Evolutionary conservation across 2,888 invertebrate species (phyloP), one percentile per base, ranked within the genome.

Genomic region (Tipula vernalis): DNA sequence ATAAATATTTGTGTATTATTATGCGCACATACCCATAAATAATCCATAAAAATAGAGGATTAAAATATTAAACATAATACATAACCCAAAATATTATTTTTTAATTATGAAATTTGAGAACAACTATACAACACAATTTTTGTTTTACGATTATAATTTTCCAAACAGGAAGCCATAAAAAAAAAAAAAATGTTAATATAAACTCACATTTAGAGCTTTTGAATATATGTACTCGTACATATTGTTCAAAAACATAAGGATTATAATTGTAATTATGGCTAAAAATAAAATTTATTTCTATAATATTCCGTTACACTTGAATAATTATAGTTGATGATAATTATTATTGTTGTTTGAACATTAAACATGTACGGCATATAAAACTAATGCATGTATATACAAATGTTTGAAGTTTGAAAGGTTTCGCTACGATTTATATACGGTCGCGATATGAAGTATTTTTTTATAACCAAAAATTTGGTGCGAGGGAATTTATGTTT

Each of bases 91-190:
- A 28, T 28, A 28, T 1, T 28, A 28, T 71, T 28, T 71, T 71
- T 71, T 71, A 71, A 71, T 71, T 71, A 71, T 71, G 71, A 71
- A 71, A 71, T 71, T 71, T 71, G 71, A 71, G 71, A 71, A 71
- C 28, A 28, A 1, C 28, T 28, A 28, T 71, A 15, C 5, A 15
- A 51, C 51, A 51, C 28, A 28, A 28, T 28, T 28, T 28, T 28
- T 1, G 15, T 71, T 71, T 71, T 71, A 71, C 8, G 28, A 71
- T 71, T 71, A 71, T 28, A 71, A 71, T 71, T 71, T 28, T 71
- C 2, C 18, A 71, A 71, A 71, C 28, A 18, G 71, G 71, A 71
- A 71, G 71, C 71, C 71, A 71, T 71, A 71, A 71, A n/a, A 57
- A 51, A n/a, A 15, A n/a, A 51, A n/a, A 57, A n/a, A 57, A 57